phyloP scores from a whole-genome alignment of 2,797 vertebrate species.

The Takifugu ocellatus region DNA sequence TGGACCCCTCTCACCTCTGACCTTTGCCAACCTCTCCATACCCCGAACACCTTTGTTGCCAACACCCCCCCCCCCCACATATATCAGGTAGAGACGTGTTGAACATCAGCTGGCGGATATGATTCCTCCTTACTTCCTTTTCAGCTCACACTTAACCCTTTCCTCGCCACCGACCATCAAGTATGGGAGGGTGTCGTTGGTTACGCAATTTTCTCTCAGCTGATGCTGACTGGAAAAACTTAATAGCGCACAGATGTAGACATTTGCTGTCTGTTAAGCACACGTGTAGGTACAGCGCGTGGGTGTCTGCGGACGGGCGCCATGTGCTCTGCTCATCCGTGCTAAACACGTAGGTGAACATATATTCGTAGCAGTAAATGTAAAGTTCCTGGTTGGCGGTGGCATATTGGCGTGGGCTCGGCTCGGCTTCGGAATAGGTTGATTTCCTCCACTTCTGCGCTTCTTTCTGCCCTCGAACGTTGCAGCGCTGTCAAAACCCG shows the following conservation, averaged over 20 bases:
- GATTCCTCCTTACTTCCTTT: not conserved
- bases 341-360: too few species aligned
- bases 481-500: not conserved
- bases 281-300: not conserved
- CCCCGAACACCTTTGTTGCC: not conserved
- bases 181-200: too few species aligned
- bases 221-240: too few species aligned
- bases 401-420: too few species aligned
- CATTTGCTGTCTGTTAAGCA: not conserved
- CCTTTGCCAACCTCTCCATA: constrained; percentile 6
- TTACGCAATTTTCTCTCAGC: too few species aligned
- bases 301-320: not conserved
- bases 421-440: not conserved
- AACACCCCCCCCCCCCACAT: not conserved
- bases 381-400: too few species aligned
- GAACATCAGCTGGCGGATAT: constrained; percentile 22
- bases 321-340: too few species aligned
- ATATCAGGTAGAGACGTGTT: constrained; percentile 24
- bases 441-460: not conserved
- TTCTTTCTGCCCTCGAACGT: not conserved
- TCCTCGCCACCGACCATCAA: too few species aligned
- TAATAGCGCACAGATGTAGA: not conserved
- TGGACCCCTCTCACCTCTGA: constrained; percentile 31
- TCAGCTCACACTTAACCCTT: not conserved
- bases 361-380: too few species aligned